Conservation (phyloP, 2,113 vertebrate genomes). For the Chloroceryle aenea region DNA sequence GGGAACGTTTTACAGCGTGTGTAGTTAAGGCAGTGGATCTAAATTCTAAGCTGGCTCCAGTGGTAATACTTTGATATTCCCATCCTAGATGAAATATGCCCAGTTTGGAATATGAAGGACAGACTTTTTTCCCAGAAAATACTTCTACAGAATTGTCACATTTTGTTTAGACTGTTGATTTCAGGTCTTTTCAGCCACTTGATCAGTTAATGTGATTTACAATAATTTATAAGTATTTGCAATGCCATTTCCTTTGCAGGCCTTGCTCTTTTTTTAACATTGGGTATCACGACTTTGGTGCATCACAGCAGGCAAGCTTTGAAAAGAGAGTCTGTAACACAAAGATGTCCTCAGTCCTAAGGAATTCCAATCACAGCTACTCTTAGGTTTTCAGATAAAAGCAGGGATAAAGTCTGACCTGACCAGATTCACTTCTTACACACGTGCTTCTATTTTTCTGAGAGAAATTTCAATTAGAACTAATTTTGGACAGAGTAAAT, state of each 20-base stretch:
- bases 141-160: neutral
- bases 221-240: neutral
- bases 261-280: neutral
- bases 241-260: neutral
- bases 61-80: neutral
- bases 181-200: neutral
- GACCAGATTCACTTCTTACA: neutral
- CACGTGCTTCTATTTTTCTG: neutral
- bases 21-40: neutral
- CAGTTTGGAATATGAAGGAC: neutral
- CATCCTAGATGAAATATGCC: neutral
- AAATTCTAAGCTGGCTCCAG: neutral
- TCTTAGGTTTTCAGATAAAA: neutral
- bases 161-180: neutral
- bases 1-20: neutral
- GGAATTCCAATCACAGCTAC: neutral
- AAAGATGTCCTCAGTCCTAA: neutral
- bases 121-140: neutral
- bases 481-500: neutral
- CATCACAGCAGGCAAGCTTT: neutral
- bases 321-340: neutral
- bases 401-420: neutral
- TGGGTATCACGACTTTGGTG: fast-evolving
- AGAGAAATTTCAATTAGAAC: neutral
- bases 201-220: neutral